Base-by-base conservation (phyloP, 1,140 invertebrate species). In the Coptotermes formosanus region DNA sequence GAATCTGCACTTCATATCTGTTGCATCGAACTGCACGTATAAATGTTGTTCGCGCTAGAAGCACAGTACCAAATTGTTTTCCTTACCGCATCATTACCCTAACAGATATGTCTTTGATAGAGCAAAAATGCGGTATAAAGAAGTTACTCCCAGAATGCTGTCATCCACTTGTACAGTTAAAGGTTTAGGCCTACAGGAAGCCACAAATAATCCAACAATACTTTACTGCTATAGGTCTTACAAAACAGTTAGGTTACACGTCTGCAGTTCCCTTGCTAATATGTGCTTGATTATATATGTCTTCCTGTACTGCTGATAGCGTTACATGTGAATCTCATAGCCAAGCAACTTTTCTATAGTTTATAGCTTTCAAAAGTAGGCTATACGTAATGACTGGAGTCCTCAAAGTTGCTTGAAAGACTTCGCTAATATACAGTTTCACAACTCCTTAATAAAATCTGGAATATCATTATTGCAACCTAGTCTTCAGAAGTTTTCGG, bases 361-460 rank as follows among this genome's bases (percentile, higher is more conserved):
- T 75, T 64, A 30, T 1, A n/a, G 11, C n/a, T 75, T 12, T 30
- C 7, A 75, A 75, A 75, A 30, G 25, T 75, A 75, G 64, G 64
- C 64, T 75, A 2, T 12, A 14, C 4, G 11, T 75, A 75, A 75
- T 30, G 64, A 30, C 64, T n/a, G 16, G 2, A 30, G 64, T 14
- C 30, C 25, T 75, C 14, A n/a, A 25, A 30, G 64, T 30, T 7
- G n/a, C 25, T 30, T 75, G n/a, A 75, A 48, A 23, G 59, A 75
- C 64, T 75, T 75, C n/a, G 64, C n/a, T 75, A 75, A 75, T 75
- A n/a, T 75, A 30, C 25, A 6, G n/a, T 75, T 75, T 75, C 64
- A n/a, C 64, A 75, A 75, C 64, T 30, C 19, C 64, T 75, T 25
- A 75, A 75, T 75, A 75, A 75, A 75, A 75, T 75, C 25, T 75